Evolutionary conservation across 2,797 vertebrate species (phyloP).

Genomic region (Characodon lateralis): DNA sequence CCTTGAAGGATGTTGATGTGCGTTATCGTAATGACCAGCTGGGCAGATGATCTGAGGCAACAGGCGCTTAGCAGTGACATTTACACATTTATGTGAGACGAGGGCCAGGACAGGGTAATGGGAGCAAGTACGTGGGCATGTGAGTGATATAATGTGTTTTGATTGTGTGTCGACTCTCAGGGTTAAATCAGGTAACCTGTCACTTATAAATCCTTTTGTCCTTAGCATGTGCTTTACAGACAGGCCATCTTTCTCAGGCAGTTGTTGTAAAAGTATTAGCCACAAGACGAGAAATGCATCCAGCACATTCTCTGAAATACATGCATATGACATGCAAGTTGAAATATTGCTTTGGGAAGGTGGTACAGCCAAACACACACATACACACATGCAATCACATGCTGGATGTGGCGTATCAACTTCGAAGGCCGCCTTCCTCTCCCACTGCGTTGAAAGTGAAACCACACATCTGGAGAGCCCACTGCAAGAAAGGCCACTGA

Average conservation of each 20-base stretch:
- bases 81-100: constrained; percentile 49
- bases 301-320: constrained; percentile 53
- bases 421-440: constrained; percentile 62
- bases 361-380: constrained; percentile 45
- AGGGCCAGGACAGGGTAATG: constrained; percentile 35
- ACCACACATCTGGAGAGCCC: constrained; percentile 71
- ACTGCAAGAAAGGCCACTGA: constrained; percentile 41
- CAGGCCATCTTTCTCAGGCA: constrained; percentile 58
- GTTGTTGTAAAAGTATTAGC: constrained; percentile 56
- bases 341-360: constrained; percentile 60
- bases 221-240: constrained; percentile 66
- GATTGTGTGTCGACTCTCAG: constrained; percentile 51
- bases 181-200: constrained; percentile 73
- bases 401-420: constrained; percentile 49
- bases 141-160: constrained; percentile 50
- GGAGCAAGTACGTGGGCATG: constrained; percentile 24
- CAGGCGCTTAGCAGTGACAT: constrained; percentile 50
- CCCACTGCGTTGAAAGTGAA: constrained; percentile 74
- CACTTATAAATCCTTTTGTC: constrained; percentile 62
- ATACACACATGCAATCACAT: constrained; percentile 23
- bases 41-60: constrained; percentile 61
- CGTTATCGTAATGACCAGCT: constrained; percentile 52
- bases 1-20: constrained; percentile 33
- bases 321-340: constrained; percentile 46
- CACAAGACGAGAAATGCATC: constrained; percentile 47